phyloP scores from a whole-genome alignment of 2,113 vertebrate species.

The mouse (Mus musculus) region GRCm39 chr13:114137001-114137500 shows the following conservation, averaged over 20 bases:
- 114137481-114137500: slow-evolving; percentile 40
- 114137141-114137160: not conserved
- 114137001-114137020: not conserved
- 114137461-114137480: not conserved
- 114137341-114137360: slow-evolving; percentile 54
- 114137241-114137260: not conserved
- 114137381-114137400: slow-evolving; percentile 31
- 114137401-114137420: slow-evolving; percentile 54
- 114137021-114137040: not conserved
- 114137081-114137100: not conserved
- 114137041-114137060: slow-evolving; percentile 6
- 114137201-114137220: not conserved
- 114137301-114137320: not conserved
- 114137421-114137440: slow-evolving; percentile 44
- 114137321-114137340: not conserved
- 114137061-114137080: not conserved
- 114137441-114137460: slow-evolving; percentile 38
- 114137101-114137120: slow-evolving; percentile 1
- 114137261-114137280: not conserved
- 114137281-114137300: not conserved
- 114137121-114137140: not conserved
- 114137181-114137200: not conserved
- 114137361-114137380: slow-evolving; percentile 62
- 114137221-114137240: not conserved
- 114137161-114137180: not conserved